Evolutionary conservation across 2,113 vertebrate genomes (phyloP), one percentile per base, ranked within the genome.

Genomic region (Pluvialis apricaria): DNA sequence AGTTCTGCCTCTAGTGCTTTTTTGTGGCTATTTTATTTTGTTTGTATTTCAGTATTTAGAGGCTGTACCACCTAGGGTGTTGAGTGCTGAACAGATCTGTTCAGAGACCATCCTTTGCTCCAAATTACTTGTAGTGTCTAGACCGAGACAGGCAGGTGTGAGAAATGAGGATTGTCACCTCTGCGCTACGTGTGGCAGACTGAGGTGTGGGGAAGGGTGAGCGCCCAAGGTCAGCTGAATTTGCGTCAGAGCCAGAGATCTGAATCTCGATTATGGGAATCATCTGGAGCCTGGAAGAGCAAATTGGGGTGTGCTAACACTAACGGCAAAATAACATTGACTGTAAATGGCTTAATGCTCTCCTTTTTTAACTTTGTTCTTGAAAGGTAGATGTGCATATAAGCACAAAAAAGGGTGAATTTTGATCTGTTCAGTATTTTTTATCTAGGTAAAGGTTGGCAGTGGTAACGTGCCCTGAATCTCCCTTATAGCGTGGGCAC

Each of bases 401-500:
- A 0, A 5, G n/a, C 70, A 32, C 9, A 64, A 32, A 40, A 28
- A 25, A 19, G 9, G 15, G 15, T 36, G 36, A 16, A 9, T 68
- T 60, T 64, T 13, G 29, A 31, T 25, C 61, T 49, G 29, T 32
- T 73, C 3, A 0, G 4, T 8, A 16, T 4, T 65, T 54, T 3
- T 34, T 64, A 38, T 68, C 0, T 5, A 9, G 44, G 14, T 34
- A 2, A 10, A n/a, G 52, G 51, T 3, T 54, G 72, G 5, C 4
- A 2, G 6, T 71, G 72, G 51, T 28, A 11, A 34, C 0, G 1
- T 42, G 26, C 13, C 45, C 57, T 25, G 34, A 42, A 10, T 58
- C n/a, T n/a, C 32, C 66, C 52, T 5, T 9, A 29, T 1, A 6
- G 60, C 2, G 0, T 2, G 60, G 54, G 3, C 54, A 32, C 0